phyloP scores from a whole-genome alignment of 2,113 vertebrate species.

The Ginglymostoma cirratum region DNA sequence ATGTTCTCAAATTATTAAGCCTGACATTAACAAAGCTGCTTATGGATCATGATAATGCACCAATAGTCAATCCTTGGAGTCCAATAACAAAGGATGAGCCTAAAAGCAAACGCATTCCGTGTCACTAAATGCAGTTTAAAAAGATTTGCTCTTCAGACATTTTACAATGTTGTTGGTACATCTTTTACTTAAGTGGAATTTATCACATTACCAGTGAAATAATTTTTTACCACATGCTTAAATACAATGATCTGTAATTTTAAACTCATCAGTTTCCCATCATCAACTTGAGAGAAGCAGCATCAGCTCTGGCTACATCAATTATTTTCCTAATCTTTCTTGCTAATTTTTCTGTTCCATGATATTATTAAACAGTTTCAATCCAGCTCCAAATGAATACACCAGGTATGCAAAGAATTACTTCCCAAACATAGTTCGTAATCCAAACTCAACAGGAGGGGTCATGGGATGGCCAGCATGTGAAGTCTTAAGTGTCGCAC shows the following conservation, averaged over 20 bases:
- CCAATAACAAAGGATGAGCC: background rate
- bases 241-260: background rate
- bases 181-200: background rate
- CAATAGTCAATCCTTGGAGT: too few relatives aligned
- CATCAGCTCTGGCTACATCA: background rate
- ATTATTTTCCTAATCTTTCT: background rate
- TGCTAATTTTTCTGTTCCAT: background rate
- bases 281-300: background rate
- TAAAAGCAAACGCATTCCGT: background rate
- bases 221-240: too few relatives aligned
- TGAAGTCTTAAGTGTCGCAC: background rate
- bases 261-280: background rate
- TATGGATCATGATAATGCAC: background rate
- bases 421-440: background rate
- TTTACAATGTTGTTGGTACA: background rate
- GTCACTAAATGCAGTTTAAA: background rate
- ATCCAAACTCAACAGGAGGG: background rate
- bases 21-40: background rate
- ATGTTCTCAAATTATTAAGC: background rate
- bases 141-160: too few relatives aligned
- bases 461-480: background rate
- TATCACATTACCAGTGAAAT: background rate
- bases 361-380: background rate
- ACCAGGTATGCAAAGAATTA: background rate
- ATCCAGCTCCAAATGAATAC: background rate